A percentile compares a stretch with the other conserved stretches of the same genome.
phyloP scores from a whole-genome alignment of 2,113 vertebrate species.

The Todiramphus chloris region DNA sequence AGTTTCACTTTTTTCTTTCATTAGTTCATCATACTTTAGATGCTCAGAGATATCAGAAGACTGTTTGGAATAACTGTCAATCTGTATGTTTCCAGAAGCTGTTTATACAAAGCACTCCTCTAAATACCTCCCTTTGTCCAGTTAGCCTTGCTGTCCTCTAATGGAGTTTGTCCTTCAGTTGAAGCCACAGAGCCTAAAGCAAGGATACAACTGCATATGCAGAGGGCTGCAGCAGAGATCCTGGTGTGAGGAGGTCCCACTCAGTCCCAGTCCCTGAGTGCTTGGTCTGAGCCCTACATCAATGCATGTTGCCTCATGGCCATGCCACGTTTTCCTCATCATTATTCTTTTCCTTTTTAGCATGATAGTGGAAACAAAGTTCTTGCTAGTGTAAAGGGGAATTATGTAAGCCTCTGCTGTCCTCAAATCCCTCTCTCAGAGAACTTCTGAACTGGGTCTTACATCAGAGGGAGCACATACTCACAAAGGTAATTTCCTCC shows the following conservation, averaged over 20 bases:
- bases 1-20: background rate
- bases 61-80: background rate
- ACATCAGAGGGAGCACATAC: background rate
- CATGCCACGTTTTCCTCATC: rapidly evolving
- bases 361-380: rapidly evolving
- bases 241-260: background rate
- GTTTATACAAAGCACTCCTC: background rate
- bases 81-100: background rate
- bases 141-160: background rate
- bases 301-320: rapidly evolving
- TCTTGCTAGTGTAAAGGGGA: background rate
- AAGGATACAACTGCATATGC: background rate
- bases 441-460: background rate
- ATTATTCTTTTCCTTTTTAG: background rate
- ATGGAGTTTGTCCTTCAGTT: background rate
- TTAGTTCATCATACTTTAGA: background rate
- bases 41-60: background rate
- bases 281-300: background rate
- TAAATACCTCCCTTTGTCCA: background rate
- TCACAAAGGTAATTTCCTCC: background rate
- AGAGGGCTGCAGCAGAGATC: background rate
- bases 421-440: background rate
- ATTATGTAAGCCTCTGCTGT: background rate
- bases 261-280: background rate
- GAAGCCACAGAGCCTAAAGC: background rate